Evolutionary conservation across 2,888 invertebrate genomes (phyloP), one percentile per base, ranked within the genome.

Genomic region (Drosophila mulleri): DNA sequence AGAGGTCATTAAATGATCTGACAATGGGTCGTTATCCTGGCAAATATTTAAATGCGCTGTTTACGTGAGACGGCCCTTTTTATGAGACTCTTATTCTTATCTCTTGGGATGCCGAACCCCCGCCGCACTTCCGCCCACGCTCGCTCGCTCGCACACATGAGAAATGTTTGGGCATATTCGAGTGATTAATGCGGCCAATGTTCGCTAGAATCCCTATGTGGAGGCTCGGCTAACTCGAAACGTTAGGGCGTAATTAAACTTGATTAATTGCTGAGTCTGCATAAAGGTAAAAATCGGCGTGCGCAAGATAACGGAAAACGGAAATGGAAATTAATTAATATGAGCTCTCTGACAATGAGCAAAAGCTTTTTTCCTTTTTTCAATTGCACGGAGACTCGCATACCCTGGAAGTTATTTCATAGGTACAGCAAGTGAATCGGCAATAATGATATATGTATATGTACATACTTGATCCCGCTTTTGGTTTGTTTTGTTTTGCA

Each of bases 231-330:
- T 58, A 59, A 39, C 70, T 52, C 66, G 67, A 56, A 67, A 75
- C 69, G 67, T 67, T 69, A 53, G 78, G 78, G 76, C 72, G 83
- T 90, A 91, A 91, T 90, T 90, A 91, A 90, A 87, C 82, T 81
- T 90, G 91, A 91, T 90, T 91, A 90, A 90, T 91, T 89, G 91
- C 82, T 76, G 76, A 88, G 83, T 83, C 83, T 80, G 84, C 86
- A 75, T 68, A 75, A 77, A 84, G 85, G 85, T 87, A 84, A 86
- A 84, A 85, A 84, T 84, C 67, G 80, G 88, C 83, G 83, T 70
- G 73, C 77, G 74, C 69, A 78, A 73, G 89, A 85, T 85, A 88
- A 87, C 87, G 75, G 4, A 18, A 29, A 48, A n/a, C 61, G 82
- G 70, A 85, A 85, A 74, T 80, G 82, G 79, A 89, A 87, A 84